These are phyloP conservation scores for Amiota minor DNA, from an alignment of 2,888 invertebrate species.

Conservation along the genomic window DNA sequence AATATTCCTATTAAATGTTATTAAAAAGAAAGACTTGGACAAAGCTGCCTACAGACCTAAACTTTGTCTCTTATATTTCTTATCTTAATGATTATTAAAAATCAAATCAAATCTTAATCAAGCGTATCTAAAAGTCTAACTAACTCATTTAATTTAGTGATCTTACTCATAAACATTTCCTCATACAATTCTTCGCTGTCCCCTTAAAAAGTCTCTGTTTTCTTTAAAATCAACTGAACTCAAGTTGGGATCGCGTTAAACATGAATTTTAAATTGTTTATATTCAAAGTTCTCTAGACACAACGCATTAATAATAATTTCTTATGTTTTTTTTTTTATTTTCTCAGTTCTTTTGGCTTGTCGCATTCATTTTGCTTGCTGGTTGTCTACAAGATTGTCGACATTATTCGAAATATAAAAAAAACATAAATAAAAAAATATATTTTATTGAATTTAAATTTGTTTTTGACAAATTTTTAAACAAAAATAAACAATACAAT, in stretches of 20 bases:
- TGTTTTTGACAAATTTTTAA: too few species aligned
- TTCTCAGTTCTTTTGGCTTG: constrained; percentile 12
- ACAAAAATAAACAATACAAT: too few species aligned
- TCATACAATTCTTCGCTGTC: too few species aligned
- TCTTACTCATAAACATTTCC: too few species aligned
- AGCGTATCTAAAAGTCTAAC: too few species aligned
- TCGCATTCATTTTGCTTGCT: constrained; percentile 10
- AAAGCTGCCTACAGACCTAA: too few species aligned
- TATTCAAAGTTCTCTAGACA: constrained; percentile 66
- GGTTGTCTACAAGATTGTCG: constrained; percentile 22
- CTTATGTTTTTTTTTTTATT: constrained; percentile 17
- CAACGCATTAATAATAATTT: constrained; percentile 62
- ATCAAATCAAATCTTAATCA: too few species aligned
- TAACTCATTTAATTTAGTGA: too few species aligned
- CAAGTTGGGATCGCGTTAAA: constrained; percentile 50
- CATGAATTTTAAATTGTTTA: constrained; percentile 60
- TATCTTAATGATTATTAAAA: too few species aligned
- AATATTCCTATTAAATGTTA: too few species aligned
- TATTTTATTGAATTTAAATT: background rate
- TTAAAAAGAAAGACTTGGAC: too few species aligned
- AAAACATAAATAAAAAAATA: background rate
- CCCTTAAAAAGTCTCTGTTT: background rate
- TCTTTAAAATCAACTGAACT: constrained; percentile 29
- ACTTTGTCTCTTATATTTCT: too few species aligned
- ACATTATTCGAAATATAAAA: background rate